Base-by-base conservation (phyloP, 2,113 vertebrate species). In the Crotophaga sulcirostris region DNA sequence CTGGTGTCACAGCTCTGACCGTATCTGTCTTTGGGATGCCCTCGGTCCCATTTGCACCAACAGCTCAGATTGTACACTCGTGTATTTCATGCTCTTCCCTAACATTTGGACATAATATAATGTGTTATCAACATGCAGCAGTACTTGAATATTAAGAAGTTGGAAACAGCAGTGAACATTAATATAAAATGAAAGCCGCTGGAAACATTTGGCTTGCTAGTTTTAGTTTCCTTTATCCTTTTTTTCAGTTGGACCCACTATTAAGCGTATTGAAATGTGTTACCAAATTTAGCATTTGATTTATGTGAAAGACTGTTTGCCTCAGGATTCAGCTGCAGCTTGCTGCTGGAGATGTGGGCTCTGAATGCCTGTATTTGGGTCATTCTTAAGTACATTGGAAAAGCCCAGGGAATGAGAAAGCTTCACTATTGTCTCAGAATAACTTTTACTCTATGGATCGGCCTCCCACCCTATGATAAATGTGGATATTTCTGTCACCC, bases 281-380 rank as follows among this genome's bases (percentile, higher is more conserved):
- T 89, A 58, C 58, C 38, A 20, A 51, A 73, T 80, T 73, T 73
- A 80, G 74, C 25, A 28, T 84, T 70, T 75, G 36, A 56, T 87
- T 79, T 87, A 16, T 69, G 10, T 82, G 55, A 80, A 84, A 66
- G 45, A 19, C 19, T 49, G 2, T 44, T 63, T 84, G 62, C 62
- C 54, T 89, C 36, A 12, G 74, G 67, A 89, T 73, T 87, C 26
- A 90, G 25, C 67, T 91, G 58, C 31, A 84, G 58, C 49, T 82
- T 84, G 60, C 79, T 79, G 72, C 63, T 75, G 21, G 74, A 66
- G 63, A 54, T 52, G 78, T 55, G 40, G 16, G 10, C 28, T 77
- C 24, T 60, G 29, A 80, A 69, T 80, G 28, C 10, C 26, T 77
- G 4, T 75, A 54, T 93, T 55, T 89, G 17, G 38, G 44, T 91